These are phyloP conservation scores for Gibbula magus DNA, from an alignment of 2,888 invertebrate species.

Conservation along the genomic window DNA sequence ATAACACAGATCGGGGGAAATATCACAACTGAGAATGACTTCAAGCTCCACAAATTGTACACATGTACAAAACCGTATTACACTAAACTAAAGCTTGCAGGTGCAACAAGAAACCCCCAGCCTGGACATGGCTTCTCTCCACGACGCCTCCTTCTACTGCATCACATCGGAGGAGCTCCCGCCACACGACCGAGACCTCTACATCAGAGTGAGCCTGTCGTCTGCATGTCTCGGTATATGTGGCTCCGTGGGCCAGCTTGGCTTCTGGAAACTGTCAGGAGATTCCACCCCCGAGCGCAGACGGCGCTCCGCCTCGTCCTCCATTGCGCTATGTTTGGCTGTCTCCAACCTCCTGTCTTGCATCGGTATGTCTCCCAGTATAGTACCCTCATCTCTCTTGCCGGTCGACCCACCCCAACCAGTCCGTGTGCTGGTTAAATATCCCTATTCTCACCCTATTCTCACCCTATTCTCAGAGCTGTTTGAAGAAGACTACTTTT, in stretches of 20 bases:
- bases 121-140: not conserved
- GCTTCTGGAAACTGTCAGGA: not conserved
- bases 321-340: not conserved
- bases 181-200: not conserved
- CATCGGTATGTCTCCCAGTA: not conserved
- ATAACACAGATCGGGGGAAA: no score
- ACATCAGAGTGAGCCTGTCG: not conserved
- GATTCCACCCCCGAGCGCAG: no score
- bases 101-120: no score
- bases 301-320: no score
- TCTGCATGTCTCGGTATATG: not conserved
- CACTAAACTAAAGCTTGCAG: no score
- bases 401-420: not conserved
- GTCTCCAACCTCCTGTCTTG: not conserved
- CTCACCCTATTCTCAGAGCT: no score
- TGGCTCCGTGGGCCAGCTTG: not conserved
- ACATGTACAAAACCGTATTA: no score
- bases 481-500: no score
- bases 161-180: not conserved
- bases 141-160: not conserved
- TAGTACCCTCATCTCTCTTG: not conserved
- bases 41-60: no score
- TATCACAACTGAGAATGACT: no score
- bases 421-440: no score
- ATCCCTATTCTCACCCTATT: no score